These are phyloP conservation scores for Aphelocoma californica DNA, from an alignment of 2,797 vertebrate species.

Conservation along the genomic window DNA sequence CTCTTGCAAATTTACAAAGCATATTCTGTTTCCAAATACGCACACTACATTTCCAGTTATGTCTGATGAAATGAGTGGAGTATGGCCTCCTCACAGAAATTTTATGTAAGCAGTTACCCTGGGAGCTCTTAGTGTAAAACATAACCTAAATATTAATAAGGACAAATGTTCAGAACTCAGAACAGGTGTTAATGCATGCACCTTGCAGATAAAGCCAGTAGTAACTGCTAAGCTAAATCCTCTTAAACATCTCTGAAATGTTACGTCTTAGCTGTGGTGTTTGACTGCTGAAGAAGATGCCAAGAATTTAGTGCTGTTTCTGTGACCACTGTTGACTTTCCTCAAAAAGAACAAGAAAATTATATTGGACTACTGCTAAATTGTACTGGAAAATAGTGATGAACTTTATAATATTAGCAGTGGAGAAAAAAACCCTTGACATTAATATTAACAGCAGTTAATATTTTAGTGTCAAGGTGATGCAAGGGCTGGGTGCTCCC, in stretches of 20 bases:
- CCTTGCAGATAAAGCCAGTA: not conserved
- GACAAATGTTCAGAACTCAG: not conserved
- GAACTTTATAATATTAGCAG: not conserved
- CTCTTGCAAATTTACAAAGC: not conserved
- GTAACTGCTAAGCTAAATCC: not conserved
- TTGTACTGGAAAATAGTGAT: not conserved
- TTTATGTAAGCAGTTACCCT: not conserved
- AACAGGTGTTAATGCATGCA: not conserved
- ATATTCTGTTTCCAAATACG: not conserved
- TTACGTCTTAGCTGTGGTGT: not conserved
- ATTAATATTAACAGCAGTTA: not conserved
- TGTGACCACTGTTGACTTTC: not conserved
- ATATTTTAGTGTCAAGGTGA: not conserved
- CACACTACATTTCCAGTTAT: not conserved
- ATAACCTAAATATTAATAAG: constrained; percentile 9
- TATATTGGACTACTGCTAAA: not conserved
- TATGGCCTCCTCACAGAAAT: not conserved
- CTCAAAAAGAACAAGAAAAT: not conserved
- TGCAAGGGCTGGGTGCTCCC: not conserved
- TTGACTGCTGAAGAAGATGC: not conserved
- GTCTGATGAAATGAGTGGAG: not conserved
- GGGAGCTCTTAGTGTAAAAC: not conserved
- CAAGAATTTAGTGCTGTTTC: not conserved
- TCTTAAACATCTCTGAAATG: not conserved
- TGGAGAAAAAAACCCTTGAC: not conserved